Percentiles rank a stretch among this genome's conserved stretches.
These are phyloP conservation scores for Conus ventricosus DNA, from an alignment of 1,140 invertebrate genomes.

Conservation along the genomic window DNA sequence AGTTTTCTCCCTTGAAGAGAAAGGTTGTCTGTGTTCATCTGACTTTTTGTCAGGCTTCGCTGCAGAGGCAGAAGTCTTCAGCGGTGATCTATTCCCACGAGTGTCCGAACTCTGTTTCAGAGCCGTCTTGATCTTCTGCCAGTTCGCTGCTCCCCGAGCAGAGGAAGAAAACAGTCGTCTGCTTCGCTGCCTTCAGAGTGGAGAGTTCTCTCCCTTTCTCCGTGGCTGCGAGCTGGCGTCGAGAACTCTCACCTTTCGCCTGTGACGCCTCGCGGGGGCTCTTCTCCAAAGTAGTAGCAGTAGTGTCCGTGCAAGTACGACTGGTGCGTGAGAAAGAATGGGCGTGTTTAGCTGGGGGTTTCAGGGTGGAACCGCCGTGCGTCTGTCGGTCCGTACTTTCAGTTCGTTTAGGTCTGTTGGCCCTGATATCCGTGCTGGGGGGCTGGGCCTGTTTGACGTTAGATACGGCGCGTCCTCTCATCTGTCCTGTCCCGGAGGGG, in stretches of 20 bases:
- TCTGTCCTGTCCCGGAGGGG: too few relatives aligned
- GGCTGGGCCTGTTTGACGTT: too few relatives aligned
- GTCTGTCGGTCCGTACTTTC: not conserved
- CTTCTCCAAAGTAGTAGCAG: not conserved
- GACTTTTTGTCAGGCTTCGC: not conserved
- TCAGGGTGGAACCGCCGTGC: not conserved
- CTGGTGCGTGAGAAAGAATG: not conserved
- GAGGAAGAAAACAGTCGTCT: not conserved
- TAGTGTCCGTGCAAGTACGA: too few relatives aligned
- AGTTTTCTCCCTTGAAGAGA: not conserved
- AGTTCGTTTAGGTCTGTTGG: not conserved
- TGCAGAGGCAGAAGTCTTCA: not conserved
- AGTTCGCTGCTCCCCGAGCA: not conserved
- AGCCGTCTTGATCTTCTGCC: not conserved
- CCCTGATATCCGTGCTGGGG: not conserved
- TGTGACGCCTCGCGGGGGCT: not conserved
- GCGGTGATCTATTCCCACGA: not conserved
- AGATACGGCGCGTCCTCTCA: too few relatives aligned
- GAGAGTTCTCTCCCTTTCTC: not conserved
- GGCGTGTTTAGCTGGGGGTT: not conserved
- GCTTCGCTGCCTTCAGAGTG: not conserved
- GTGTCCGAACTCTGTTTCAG: not conserved
- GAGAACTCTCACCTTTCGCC: not conserved
- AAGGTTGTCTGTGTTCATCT: not conserved
- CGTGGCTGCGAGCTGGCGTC: constrained; percentile 4